These are phyloP conservation scores for Chirona hameri DNA, from an alignment of 2,888 invertebrate genomes.

Conservation along the genomic window DNA sequence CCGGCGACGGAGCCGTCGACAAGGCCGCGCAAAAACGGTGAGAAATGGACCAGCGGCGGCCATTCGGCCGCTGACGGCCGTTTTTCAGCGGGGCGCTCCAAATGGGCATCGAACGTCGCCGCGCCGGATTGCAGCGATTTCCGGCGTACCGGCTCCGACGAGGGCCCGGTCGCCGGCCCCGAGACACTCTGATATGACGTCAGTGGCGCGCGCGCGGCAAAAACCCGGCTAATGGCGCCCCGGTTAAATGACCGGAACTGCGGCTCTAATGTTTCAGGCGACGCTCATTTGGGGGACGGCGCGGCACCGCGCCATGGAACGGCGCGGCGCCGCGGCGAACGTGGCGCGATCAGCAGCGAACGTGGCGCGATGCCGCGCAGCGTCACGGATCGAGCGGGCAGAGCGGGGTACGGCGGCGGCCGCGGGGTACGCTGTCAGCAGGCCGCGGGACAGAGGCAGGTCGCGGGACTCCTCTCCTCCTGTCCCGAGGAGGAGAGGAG, in stretches of 20 bases:
- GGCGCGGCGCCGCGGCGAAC: too few species aligned
- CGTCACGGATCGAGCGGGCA: too few species aligned
- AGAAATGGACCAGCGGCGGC: slow-evolving; percentile 11
- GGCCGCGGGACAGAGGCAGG: too few species aligned
- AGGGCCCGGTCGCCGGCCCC: background rate
- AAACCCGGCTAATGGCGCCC: background rate
- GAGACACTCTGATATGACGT: background rate
- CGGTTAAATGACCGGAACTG: slow-evolving; percentile 23
- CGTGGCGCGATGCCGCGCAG: too few species aligned
- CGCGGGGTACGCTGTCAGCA: too few species aligned
- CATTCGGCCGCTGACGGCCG: background rate
- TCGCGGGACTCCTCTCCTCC: too few species aligned
- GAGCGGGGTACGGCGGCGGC: too few species aligned
- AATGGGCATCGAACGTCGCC: slow-evolving; percentile 27
- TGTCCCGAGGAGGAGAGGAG: too few species aligned
- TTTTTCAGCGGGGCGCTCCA: background rate
- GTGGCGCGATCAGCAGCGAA: too few species aligned
- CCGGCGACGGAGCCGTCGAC: background rate
- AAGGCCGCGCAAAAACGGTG: slow-evolving; percentile 13
- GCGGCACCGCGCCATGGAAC: background rate
- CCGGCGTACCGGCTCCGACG: background rate
- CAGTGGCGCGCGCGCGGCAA: background rate
- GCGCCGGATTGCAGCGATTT: background rate
- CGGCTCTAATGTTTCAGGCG: slow-evolving; percentile 8
- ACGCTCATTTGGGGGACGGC: background rate